phyloP scores from a whole-genome alignment of 2,113 vertebrate genomes.

The Chionomys nivalis region DNA sequence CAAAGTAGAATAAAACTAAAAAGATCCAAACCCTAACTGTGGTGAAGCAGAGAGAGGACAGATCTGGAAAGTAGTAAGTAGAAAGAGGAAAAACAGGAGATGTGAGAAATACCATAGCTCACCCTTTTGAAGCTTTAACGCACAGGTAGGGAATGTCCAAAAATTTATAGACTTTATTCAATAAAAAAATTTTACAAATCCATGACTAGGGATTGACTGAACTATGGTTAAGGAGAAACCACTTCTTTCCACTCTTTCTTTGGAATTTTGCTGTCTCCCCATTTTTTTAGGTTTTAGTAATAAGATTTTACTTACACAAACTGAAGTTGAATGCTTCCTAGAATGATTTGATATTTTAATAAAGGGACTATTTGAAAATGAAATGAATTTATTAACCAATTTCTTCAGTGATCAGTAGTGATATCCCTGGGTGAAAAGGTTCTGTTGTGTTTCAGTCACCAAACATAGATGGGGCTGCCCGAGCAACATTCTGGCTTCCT shows the following conservation, averaged over 20 bases:
- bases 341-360: not conserved
- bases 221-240: not conserved
- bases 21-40: not conserved
- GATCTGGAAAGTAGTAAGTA: not conserved
- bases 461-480: not conserved
- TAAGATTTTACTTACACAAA: not conserved
- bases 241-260: not conserved
- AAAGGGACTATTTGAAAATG: not conserved
- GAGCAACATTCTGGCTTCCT: not conserved
- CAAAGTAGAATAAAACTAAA: constrained; percentile 4
- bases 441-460: not conserved
- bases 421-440: not conserved
- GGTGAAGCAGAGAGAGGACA: not conserved
- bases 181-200: not conserved
- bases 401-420: not conserved
- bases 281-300: not conserved
- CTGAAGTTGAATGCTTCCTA: not conserved
- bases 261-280: not conserved
- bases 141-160: not conserved
- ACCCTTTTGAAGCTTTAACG: not conserved
- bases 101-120: not conserved
- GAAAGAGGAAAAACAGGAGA: not conserved
- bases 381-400: not conserved
- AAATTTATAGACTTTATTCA: not conserved
- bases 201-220: not conserved